phyloP scores from a whole-genome alignment of 2,113 vertebrate genomes.

The Neomonachus schauinslandi region DNA sequence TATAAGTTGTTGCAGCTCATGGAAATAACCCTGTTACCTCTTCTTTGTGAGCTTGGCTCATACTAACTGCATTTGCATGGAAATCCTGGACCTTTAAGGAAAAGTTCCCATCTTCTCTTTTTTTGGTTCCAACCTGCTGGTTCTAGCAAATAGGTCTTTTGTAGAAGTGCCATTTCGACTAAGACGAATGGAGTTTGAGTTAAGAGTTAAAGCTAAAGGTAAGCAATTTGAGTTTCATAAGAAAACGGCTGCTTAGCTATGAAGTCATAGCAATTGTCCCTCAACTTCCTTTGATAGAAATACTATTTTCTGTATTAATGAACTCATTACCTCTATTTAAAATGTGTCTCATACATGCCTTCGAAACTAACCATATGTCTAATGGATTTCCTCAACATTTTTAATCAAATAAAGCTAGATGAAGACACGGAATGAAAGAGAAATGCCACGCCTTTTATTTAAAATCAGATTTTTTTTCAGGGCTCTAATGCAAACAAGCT shows the following conservation, averaged over 20 bases:
- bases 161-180: neutral
- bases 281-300: neutral
- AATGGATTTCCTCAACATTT: slow-evolving; percentile 5
- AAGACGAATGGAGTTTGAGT: neutral
- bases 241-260: neutral
- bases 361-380: neutral
- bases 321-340: neutral
- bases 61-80: neutral
- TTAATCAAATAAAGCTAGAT: neutral
- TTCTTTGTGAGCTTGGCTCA: neutral
- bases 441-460: neutral
- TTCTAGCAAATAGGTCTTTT: neutral
- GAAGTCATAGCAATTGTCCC: neutral
- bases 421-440: neutral
- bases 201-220: neutral
- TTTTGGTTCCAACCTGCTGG: neutral
- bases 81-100: neutral
- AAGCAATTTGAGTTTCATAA: neutral
- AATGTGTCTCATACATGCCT: neutral
- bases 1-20: neutral
- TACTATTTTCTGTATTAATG: neutral
- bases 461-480: neutral
- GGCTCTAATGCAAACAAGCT: neutral
- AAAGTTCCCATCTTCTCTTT: neutral
- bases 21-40: neutral